A percentile compares a stretch with the other conserved stretches of the same genome.
Conservation (phyloP, 2,888 invertebrate species). For the Eremobia ochroleuca region DNA sequence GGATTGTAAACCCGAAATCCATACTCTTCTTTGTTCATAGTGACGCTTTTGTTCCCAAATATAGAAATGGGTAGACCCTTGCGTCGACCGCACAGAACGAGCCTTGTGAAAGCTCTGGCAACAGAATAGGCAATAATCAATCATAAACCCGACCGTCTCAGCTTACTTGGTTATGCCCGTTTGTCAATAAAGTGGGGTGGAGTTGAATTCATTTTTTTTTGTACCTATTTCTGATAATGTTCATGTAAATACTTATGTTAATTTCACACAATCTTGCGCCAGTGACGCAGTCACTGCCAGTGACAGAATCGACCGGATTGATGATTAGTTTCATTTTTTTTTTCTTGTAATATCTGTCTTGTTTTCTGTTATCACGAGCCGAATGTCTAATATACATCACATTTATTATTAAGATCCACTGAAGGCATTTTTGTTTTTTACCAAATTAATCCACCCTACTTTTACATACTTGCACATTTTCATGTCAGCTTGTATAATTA, state of each 20-base stretch:
- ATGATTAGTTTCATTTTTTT: neutral
- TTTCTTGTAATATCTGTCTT: neutral
- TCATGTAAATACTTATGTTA: neutral
- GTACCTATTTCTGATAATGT: neutral
- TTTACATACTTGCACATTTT: neutral
- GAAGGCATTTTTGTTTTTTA: neutral
- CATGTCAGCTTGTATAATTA: neutral
- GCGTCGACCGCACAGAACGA: constrained; percentile 63
- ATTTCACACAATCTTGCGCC: neutral
- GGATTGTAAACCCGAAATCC: constrained; percentile 77
- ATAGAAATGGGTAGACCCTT: constrained; percentile 49
- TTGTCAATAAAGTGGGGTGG: constrained; percentile 78
- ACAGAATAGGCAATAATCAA: constrained; percentile 87
- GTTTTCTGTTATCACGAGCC: neutral
- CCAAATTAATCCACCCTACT: neutral
- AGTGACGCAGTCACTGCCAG: too few relatives aligned
- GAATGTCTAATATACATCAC: neutral
- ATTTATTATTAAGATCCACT: neutral
- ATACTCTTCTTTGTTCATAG: constrained; percentile 74
- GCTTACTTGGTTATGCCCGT: constrained; percentile 85
- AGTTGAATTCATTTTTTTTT: constrained; percentile 68
- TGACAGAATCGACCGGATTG: too few relatives aligned
- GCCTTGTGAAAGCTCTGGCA: constrained; percentile 78
- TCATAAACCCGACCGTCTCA: constrained; percentile 84
- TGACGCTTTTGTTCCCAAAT: constrained; percentile 65